Percentiles rank a stretch among this genome's conserved stretches.
phyloP scores from a whole-genome alignment of 2,113 vertebrate genomes.

The Etheostoma spectabile region DNA sequence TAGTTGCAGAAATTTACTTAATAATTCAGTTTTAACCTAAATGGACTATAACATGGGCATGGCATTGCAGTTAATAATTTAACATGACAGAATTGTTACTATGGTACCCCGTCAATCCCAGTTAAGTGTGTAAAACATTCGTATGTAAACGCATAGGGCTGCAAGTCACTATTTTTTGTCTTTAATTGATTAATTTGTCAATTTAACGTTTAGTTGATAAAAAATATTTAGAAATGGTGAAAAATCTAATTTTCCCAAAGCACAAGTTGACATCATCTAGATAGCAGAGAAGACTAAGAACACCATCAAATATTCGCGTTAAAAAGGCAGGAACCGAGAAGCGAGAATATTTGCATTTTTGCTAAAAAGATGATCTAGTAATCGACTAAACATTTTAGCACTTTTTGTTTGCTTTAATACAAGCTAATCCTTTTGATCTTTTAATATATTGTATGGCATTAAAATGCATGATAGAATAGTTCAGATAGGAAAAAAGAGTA shows the following conservation, averaged over 20 bases:
- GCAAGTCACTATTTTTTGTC: not conserved
- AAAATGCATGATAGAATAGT: conserved; percentile 4
- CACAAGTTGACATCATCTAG: not conserved
- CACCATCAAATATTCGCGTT: not conserved
- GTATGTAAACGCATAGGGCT: not conserved
- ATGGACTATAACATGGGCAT: not conserved
- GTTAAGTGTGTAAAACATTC: not conserved
- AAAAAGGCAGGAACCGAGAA: not conserved
- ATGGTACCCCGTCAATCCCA: not conserved
- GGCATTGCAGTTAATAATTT: not conserved
- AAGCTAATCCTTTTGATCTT: not conserved
- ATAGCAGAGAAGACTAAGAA: not conserved
- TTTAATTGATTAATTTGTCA: too few species aligned
- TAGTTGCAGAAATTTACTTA: conserved; percentile 4
- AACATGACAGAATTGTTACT: conserved; percentile 5
- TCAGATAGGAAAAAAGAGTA: not conserved
- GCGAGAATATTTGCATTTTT: not conserved
- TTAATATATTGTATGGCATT: not conserved
- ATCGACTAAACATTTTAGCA: not conserved
- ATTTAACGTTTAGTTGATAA: not conserved
- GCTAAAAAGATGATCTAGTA: not conserved
- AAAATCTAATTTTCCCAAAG: not conserved
- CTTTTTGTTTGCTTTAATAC: not conserved
- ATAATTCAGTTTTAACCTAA: conserved; percentile 2
- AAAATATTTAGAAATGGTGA: not conserved